These are phyloP conservation scores for Medauroidea extradentata DNA, from an alignment of 1,140 invertebrate genomes.

Conservation along the genomic window DNA sequence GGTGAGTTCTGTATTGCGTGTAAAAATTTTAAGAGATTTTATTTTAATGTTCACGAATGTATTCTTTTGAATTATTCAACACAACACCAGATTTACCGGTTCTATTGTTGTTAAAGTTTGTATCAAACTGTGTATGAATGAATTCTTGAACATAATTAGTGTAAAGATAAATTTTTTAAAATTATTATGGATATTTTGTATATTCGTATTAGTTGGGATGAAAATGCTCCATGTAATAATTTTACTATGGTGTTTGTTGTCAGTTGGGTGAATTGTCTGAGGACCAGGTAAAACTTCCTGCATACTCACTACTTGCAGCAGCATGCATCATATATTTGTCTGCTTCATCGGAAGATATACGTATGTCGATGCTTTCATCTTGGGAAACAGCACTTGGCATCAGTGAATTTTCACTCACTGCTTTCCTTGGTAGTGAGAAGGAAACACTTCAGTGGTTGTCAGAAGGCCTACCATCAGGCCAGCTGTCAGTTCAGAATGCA, in stretches of 20 bases:
- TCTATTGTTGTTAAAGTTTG: no score
- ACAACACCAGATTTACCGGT: no score
- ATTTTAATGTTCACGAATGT: no score
- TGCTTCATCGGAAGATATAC: constrained; percentile 60
- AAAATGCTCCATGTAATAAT: no score
- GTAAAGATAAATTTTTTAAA: no score
- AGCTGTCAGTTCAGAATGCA: constrained; percentile 77
- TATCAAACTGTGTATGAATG: no score
- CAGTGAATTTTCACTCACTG: constrained; percentile 59
- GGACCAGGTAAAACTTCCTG: constrained; percentile 56
- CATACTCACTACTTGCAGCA: constrained; percentile 62
- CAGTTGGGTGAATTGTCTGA: constrained; percentile 20
- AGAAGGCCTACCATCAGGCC: constrained; percentile 77
- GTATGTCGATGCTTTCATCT: constrained; percentile 51
- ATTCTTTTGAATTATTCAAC: no score
- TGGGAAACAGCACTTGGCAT: constrained; percentile 38
- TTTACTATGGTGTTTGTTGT: background rate
- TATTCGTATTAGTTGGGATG: no score
- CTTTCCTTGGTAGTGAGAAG: constrained; percentile 60
- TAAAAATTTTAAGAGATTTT: no score
- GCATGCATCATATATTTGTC: constrained; percentile 75
- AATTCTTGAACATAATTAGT: no score
- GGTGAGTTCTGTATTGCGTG: no score
- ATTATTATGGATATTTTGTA: no score
- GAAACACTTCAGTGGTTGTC: constrained; percentile 82